These are phyloP conservation scores for Heliothis virescens DNA, from an alignment of 1,140 invertebrate species.

Conservation along the genomic window DNA sequence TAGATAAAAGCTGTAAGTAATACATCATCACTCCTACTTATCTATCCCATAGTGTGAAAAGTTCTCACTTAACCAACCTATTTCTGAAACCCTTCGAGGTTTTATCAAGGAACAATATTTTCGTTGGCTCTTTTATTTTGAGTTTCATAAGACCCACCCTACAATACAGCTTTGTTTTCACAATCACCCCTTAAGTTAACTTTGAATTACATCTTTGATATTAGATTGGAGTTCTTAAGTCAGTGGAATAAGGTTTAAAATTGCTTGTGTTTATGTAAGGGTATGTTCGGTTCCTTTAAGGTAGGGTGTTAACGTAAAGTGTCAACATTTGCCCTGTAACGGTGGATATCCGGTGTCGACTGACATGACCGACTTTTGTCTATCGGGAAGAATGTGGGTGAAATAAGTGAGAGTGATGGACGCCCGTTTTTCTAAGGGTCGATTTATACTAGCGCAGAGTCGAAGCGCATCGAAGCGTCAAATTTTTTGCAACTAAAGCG, in stretches of 20 bases:
- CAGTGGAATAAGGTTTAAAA: slow-evolving; percentile 12
- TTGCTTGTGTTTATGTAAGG: slow-evolving; percentile 11
- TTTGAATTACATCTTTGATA: not conserved
- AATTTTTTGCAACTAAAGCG: no score
- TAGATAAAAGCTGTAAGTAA: not conserved
- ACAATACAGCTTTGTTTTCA: slow-evolving; percentile 53
- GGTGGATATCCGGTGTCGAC: slow-evolving; percentile 69
- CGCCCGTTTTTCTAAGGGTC: slow-evolving; percentile 10
- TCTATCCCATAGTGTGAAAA: not conserved
- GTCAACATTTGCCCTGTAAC: slow-evolving; percentile 69
- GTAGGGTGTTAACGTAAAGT: slow-evolving; percentile 66
- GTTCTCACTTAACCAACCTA: slow-evolving; percentile 1
- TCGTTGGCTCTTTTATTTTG: slow-evolving; percentile 38
- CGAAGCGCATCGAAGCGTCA: no score
- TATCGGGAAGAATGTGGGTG: slow-evolving; percentile 6
- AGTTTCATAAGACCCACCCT: slow-evolving; percentile 47
- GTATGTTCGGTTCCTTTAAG: slow-evolving; percentile 39
- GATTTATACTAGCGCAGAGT: no score
- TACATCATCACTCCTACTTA: not conserved
- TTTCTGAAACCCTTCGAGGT: slow-evolving; percentile 24
- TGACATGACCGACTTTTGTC: slow-evolving; percentile 57
- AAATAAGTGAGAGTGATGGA: slow-evolving; percentile 40
- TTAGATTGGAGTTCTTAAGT: not conserved
- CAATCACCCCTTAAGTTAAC: slow-evolving; percentile 47
- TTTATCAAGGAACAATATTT: slow-evolving; percentile 47